phyloP scores from a whole-genome alignment of 1,140 invertebrate genomes.

The Drosophila carrolli region DNA sequence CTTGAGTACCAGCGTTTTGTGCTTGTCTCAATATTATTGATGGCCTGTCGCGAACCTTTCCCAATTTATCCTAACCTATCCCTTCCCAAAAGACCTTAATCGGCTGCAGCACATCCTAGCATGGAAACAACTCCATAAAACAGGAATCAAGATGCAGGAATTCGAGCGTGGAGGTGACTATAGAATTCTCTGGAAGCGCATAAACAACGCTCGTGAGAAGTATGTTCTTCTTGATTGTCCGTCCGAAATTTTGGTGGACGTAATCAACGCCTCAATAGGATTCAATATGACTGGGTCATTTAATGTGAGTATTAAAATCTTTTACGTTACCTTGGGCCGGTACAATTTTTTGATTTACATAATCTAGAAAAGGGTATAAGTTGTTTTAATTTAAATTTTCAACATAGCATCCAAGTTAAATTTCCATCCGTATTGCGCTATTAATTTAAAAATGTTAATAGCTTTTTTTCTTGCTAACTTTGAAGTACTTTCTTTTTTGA shows the following conservation, averaged over 20 bases:
- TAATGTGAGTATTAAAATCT: slow-evolving; percentile 54
- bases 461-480: too few relatives aligned
- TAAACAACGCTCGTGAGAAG: slow-evolving; percentile 87
- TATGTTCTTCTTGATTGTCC: slow-evolving; percentile 90
- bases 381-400: too few relatives aligned
- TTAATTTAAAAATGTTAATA: too few relatives aligned
- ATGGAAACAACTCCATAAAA: slow-evolving; percentile 73
- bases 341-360: too few relatives aligned
- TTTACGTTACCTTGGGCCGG: neutral
- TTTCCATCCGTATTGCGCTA: too few relatives aligned
- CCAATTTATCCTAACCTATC: neutral
- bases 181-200: slow-evolving; percentile 89
- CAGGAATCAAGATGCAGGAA: slow-evolving; percentile 86
- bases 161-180: slow-evolving; percentile 84
- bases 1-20: too few relatives aligned
- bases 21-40: too few relatives aligned
- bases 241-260: slow-evolving; percentile 86
- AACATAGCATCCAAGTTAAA: too few relatives aligned
- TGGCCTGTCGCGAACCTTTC: neutral
- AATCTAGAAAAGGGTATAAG: too few relatives aligned
- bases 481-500: too few relatives aligned
- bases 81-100: slow-evolving; percentile 48
- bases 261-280: slow-evolving; percentile 80
- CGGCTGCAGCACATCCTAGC: slow-evolving; percentile 70
- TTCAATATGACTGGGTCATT: slow-evolving; percentile 80